phyloP scores from a whole-genome alignment of 2,797 vertebrate species.

The Arvicola amphibius region DNA sequence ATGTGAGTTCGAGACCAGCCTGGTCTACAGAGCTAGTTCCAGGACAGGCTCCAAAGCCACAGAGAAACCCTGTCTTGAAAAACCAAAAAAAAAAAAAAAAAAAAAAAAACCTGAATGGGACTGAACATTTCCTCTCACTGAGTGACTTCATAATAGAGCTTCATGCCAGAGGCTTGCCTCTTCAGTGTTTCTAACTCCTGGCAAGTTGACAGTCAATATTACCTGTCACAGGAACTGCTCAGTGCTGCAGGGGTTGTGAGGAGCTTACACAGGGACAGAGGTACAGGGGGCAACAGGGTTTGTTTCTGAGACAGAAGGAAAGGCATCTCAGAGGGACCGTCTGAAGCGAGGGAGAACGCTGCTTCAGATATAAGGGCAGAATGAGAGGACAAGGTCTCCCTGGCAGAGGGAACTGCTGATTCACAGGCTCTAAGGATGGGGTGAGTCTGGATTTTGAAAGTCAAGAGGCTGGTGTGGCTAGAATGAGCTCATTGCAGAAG shows the following conservation, averaged over 20 bases:
- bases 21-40: too few species aligned
- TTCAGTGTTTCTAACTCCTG: neutral
- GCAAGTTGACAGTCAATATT: neutral
- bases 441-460: neutral
- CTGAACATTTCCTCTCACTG: neutral
- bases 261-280: neutral
- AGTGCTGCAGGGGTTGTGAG: neutral
- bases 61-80: too few species aligned
- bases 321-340: neutral
- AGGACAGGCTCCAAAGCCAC: too few species aligned
- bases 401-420: neutral
- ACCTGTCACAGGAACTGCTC: neutral
- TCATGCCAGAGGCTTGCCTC: neutral
- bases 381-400: neutral
- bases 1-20: too few species aligned
- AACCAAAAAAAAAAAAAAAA: too few species aligned
- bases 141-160: neutral
- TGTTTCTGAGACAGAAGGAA: neutral
- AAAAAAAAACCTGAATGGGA: neutral
- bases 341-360: neutral
- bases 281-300: too few species aligned
- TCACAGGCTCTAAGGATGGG: neutral
- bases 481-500: too few species aligned
- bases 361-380: neutral
- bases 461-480: neutral